Percentiles rank a stretch among this genome's conserved stretches.
Evolutionary conservation across 1,140 invertebrate species (phyloP).

Genomic region (Drosophila ercepeae): DNA sequence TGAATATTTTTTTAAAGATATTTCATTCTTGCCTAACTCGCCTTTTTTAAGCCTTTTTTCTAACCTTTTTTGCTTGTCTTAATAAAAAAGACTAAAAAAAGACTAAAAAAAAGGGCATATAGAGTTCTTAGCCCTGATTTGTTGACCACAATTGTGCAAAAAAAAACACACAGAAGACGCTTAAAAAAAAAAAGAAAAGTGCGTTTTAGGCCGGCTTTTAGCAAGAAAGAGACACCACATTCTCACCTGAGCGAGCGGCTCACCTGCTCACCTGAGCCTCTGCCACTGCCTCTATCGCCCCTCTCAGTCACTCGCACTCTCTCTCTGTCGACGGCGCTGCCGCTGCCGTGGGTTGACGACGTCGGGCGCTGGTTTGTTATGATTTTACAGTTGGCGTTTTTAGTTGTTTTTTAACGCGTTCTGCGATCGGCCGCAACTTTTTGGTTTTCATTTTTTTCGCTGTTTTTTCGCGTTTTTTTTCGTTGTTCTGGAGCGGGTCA

Average conservation of each 20-base stretch:
- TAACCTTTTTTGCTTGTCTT: no score
- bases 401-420: conserved; percentile 80
- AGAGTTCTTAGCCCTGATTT: neutral
- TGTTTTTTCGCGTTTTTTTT: neutral
- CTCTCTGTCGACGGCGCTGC: conserved; percentile 23
- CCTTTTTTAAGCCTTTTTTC: no score
- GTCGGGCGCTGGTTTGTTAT: conserved; percentile 75
- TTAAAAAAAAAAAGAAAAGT: neutral
- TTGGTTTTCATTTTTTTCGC: conserved; percentile 16
- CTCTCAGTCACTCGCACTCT: neutral
- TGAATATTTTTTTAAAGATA: no score
- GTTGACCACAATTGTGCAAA: neutral
- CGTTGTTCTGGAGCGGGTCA: conserved; percentile 16
- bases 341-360: neutral
- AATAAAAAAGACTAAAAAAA: no score
- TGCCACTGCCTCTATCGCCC: neutral
- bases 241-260: neutral
- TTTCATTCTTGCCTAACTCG: no score
- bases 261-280: conserved; percentile 19
- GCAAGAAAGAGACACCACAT: conserved; percentile 1
- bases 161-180: neutral
- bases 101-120: neutral
- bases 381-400: conserved; percentile 78
- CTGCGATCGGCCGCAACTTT: conserved; percentile 77
- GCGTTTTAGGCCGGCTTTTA: conserved; percentile 16